A percentile compares a stretch with the other conserved stretches of the same genome.
Conservation (phyloP, 2,888 invertebrate genomes). For the Gortyna flavago region DNA sequence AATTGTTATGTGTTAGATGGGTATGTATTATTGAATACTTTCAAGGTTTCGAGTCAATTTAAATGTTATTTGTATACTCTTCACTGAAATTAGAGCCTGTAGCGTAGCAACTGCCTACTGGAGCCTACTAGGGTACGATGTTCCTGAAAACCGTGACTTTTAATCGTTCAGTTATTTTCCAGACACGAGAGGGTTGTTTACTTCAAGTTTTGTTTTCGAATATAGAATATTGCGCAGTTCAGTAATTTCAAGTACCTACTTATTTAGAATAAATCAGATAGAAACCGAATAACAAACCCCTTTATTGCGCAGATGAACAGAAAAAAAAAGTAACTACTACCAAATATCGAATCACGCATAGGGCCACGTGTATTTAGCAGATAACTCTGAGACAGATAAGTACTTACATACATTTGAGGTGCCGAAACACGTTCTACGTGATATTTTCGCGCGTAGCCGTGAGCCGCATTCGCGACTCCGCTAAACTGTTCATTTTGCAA, state of each 20-base stretch:
- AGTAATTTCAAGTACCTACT: neutral
- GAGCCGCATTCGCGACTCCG: slow-evolving; percentile 68
- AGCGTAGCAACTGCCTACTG: neutral
- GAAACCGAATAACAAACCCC: slow-evolving; percentile 28
- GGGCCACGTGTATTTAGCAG: slow-evolving; percentile 37
- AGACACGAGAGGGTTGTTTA: slow-evolving; percentile 13
- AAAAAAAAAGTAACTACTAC: neutral
- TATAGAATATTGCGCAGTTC: slow-evolving; percentile 25
- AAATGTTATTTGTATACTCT: neutral
- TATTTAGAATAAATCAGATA: slow-evolving; percentile 23
- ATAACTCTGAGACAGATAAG: slow-evolving; percentile 18
- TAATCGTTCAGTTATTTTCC: neutral
- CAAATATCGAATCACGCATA: slow-evolving; percentile 25
- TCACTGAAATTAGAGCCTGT: neutral
- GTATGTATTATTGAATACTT: neutral
- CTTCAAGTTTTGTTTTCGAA: neutral
- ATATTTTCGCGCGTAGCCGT: slow-evolving; percentile 63
- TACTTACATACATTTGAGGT: slow-evolving; percentile 27
- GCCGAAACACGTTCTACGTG: slow-evolving; percentile 24
- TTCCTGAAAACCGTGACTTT: neutral
- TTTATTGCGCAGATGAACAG: slow-evolving; percentile 21
- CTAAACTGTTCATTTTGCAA: slow-evolving; percentile 71
- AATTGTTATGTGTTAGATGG: neutral
- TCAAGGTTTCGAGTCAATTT: neutral
- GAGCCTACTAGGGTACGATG: neutral